Evolutionary conservation across 2,888 invertebrate species (phyloP).

Genomic region (Athalia cordata): DNA sequence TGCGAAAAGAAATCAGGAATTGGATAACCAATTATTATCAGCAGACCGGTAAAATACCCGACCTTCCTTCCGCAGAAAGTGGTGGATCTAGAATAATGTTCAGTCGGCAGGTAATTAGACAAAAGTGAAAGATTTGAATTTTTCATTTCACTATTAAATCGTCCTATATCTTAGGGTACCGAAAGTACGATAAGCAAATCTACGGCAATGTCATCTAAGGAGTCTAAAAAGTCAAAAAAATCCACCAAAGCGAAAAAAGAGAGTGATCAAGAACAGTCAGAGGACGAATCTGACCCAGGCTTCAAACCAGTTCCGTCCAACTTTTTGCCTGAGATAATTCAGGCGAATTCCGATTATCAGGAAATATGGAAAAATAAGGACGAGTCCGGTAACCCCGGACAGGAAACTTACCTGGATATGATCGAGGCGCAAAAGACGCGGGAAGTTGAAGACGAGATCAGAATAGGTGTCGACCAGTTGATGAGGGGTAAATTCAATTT

Average conservation of each 20-base stretch:
- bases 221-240: conserved; percentile 84
- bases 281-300: conserved; percentile 80
- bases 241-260: conserved; percentile 81
- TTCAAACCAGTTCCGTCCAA: conserved; percentile 83
- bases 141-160: conserved; percentile 15
- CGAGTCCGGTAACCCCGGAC: conserved; percentile 83
- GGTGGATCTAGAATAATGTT: conserved; percentile 92
- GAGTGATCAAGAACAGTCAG: conserved; percentile 75
- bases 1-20: conserved; percentile 89
- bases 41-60: conserved; percentile 90
- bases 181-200: conserved; percentile 89
- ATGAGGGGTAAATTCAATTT: conserved; percentile 78
- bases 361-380: conserved; percentile 90
- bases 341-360: conserved; percentile 85
- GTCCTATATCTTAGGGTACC: conserved; percentile 75
- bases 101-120: conserved; percentile 79
- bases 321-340: conserved; percentile 83
- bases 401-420: conserved; percentile 87
- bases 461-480: conserved; percentile 87
- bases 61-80: conserved; percentile 92
- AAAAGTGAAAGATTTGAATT: neutral
- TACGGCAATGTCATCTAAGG: conserved; percentile 83
- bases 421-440: conserved; percentile 88
- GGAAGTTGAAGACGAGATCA: conserved; percentile 88
- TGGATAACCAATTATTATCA: conserved; percentile 91